Evolutionary conservation across 2,113 vertebrate species (phyloP).

Genomic region (Alethe castanea): DNA sequence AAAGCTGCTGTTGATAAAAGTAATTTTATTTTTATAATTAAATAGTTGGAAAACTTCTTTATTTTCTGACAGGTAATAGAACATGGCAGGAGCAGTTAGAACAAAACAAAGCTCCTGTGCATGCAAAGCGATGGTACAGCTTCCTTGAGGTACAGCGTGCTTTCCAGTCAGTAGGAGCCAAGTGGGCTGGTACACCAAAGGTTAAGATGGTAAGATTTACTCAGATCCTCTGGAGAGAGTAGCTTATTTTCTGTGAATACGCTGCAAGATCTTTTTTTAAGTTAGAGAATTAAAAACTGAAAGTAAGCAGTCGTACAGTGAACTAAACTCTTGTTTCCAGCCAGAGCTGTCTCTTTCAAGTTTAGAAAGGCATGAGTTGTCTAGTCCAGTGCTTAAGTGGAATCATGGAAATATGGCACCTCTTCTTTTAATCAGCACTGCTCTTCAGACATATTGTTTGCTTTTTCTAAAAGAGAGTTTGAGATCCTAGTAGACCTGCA

Average conservation of each 20-base stretch:
- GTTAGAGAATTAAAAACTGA: neutral
- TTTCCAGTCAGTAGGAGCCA: slow-evolving; percentile 82
- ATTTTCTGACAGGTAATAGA: slow-evolving; percentile 72
- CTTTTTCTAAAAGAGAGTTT: neutral
- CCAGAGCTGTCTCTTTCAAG: neutral
- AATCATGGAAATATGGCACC: neutral
- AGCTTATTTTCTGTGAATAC: neutral
- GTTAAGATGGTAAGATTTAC: slow-evolving; percentile 67
- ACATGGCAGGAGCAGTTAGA: slow-evolving; percentile 76
- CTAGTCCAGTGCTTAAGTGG: neutral
- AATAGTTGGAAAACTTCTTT: neutral
- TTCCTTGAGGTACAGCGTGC: slow-evolving; percentile 85
- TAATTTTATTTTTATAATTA: neutral
- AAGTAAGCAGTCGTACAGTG: neutral
- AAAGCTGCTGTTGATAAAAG: neutral
- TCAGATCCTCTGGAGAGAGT: neutral
- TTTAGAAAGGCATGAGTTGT: neutral
- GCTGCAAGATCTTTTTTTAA: neutral
- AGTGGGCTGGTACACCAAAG: slow-evolving; percentile 69
- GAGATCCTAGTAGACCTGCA: neutral
- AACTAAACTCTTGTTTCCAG: neutral
- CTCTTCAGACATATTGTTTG: neutral
- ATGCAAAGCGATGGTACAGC: slow-evolving; percentile 87
- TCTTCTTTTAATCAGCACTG: neutral
- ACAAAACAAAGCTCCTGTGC: slow-evolving; percentile 75